These are phyloP conservation scores for Hippopotamus amphibius DNA, from an alignment of 2,113 vertebrate species.

Conservation along the genomic window DNA sequence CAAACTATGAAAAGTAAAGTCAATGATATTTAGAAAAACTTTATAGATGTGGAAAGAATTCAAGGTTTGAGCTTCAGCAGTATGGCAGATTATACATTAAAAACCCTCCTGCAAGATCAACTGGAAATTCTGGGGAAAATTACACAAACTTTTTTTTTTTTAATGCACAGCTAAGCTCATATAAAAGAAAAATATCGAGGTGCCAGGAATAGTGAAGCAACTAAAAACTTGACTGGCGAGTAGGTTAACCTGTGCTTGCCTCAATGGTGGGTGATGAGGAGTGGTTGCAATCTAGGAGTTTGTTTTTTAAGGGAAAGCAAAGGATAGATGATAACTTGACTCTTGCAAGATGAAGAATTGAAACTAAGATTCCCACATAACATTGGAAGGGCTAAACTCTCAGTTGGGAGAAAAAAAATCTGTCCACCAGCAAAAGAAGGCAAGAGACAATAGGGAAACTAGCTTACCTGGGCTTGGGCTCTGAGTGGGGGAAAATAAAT, in stretches of 20 bases:
- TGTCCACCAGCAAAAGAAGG: neutral
- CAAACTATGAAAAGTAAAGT: conserved; percentile 42
- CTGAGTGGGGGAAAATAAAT: neutral
- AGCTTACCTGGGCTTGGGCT: neutral
- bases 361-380: conserved; percentile 8
- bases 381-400: neutral
- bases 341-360: neutral
- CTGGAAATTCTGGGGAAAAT: conserved; percentile 19
- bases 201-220: conserved; percentile 17
- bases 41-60: conserved; percentile 34
- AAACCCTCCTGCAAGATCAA: neutral
- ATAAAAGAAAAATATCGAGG: conserved; percentile 45
- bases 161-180: neutral
- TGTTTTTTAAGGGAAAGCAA: neutral
- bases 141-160: neutral
- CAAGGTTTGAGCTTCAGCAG: conserved; percentile 42
- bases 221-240: neutral
- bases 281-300: neutral
- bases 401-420: neutral
- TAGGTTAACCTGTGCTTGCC: neutral
- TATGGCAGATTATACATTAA: neutral
- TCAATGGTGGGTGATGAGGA: neutral
- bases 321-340: neutral
- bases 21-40: conserved; percentile 41
- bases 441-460: neutral